A percentile compares a stretch with the other conserved stretches of the same genome.
Evolutionary conservation across 1,140 invertebrate genomes (phyloP).

Genomic region (Eriosoma lanigerum): DNA sequence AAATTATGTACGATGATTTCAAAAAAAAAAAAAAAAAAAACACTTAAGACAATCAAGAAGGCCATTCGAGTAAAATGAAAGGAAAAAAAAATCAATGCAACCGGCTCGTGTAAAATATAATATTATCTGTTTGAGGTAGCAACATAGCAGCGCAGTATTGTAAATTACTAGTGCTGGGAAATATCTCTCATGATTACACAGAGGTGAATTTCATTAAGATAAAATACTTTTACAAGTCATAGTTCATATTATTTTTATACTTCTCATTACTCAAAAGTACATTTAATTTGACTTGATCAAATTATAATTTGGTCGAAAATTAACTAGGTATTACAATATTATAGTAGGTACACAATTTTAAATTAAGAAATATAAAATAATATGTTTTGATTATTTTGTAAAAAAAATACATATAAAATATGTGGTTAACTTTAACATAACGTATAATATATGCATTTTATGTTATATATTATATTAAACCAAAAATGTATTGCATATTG

Average conservation of each 20-base stretch:
- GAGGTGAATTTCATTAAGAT: conserved; percentile 27
- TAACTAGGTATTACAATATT: no score
- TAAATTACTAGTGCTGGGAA: conserved; percentile 4
- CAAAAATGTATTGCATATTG: no score
- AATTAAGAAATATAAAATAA: no score
- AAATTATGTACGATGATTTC: conserved; percentile 33
- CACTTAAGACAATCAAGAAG: conserved; percentile 11
- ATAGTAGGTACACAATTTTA: no score
- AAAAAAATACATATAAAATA: no score
- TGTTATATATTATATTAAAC: no score
- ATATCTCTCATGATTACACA: conserved; percentile 19
- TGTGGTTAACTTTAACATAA: no score
- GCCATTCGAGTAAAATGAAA: background rate
- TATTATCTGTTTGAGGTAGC: background rate
- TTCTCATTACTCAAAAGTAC: background rate
- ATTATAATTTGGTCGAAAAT: background rate
- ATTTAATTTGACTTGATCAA: conserved; percentile 4
- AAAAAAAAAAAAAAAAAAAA: background rate
- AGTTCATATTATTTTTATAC: conserved; percentile 20
- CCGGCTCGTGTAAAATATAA: conserved; percentile 12
- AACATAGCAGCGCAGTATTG: no score
- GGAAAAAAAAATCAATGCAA: conserved; percentile 18
- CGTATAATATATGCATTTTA: no score
- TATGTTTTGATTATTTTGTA: no score
- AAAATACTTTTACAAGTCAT: conserved; percentile 36